Percentiles rank a stretch among this genome's conserved stretches.
phyloP scores from a whole-genome alignment of 2,888 invertebrate genomes.

The Oasisia sp. region DNA sequence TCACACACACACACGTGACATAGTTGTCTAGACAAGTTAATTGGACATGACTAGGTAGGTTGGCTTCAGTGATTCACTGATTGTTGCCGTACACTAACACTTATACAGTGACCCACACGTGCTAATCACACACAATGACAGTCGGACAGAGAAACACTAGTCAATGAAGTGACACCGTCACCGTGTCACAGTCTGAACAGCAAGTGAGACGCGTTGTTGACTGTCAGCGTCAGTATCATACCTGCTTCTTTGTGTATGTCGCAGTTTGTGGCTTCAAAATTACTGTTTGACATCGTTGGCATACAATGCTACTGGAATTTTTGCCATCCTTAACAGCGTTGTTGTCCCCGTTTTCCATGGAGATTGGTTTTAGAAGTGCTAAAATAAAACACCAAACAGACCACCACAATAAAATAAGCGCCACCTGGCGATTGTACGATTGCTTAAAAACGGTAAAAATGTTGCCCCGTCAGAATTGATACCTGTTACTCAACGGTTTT shows the following conservation, averaged over 20 bases:
- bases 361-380: neutral
- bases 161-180: too few species aligned
- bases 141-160: too few species aligned
- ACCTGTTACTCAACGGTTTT: slow-evolving; percentile 6
- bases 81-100: too few species aligned
- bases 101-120: too few species aligned
- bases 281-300: slow-evolving; percentile 36
- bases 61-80: too few species aligned
- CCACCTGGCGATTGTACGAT: neutral
- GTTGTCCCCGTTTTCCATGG: slow-evolving; percentile 18
- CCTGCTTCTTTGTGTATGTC: slow-evolving; percentile 34
- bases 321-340: slow-evolving; percentile 31
- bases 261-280: slow-evolving; percentile 36
- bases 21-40: too few species aligned
- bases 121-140: too few species aligned
- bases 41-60: too few species aligned
- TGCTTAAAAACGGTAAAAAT: neutral
- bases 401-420: neutral
- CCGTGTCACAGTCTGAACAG: too few species aligned
- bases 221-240: slow-evolving; percentile 19
- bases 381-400: neutral
- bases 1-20: too few species aligned
- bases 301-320: slow-evolving; percentile 34
- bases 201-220: too few species aligned
- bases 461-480: neutral